Evolutionary conservation across 2,113 vertebrate genomes (phyloP).

Genomic region (Acinonyx jubatus): DNA sequence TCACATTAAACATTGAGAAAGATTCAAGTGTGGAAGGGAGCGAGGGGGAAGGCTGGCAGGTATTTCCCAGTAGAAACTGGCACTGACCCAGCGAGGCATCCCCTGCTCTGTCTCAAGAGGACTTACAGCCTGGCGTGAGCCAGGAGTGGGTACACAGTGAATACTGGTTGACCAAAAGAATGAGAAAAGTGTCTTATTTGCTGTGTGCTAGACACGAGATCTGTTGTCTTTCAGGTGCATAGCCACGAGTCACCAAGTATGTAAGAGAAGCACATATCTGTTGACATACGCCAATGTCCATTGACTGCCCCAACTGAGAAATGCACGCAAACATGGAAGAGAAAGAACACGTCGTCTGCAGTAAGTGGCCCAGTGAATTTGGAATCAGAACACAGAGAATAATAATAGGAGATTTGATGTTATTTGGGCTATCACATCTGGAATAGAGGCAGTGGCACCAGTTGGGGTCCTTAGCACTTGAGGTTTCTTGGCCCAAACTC

Average conservation of each 20-base stretch:
- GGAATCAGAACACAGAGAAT: background rate
- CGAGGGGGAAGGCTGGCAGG: background rate
- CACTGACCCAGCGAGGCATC: fast-evolving
- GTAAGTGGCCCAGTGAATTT: background rate
- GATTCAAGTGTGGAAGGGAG: background rate
- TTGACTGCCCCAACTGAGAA: background rate
- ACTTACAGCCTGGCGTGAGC: no score
- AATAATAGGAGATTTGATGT: background rate
- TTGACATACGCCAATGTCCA: background rate
- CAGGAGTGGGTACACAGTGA: background rate
- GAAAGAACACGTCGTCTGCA: background rate
- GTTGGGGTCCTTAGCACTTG: background rate
- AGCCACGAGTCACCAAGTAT: background rate
- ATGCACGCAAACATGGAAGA: fast-evolving
- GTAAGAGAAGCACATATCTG: fast-evolving
- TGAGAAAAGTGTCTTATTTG: background rate
- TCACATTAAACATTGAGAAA: background rate
- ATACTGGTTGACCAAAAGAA: background rate
- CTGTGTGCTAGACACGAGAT: background rate
- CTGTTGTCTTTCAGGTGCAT: background rate
- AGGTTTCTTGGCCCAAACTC: background rate
- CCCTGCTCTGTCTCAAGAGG: background rate
- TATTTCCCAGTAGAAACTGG: background rate
- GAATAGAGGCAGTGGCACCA: background rate
- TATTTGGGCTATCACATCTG: background rate